Base-by-base conservation (phyloP, 2,797 vertebrate genomes). In the Labeo calbasu region DNA sequence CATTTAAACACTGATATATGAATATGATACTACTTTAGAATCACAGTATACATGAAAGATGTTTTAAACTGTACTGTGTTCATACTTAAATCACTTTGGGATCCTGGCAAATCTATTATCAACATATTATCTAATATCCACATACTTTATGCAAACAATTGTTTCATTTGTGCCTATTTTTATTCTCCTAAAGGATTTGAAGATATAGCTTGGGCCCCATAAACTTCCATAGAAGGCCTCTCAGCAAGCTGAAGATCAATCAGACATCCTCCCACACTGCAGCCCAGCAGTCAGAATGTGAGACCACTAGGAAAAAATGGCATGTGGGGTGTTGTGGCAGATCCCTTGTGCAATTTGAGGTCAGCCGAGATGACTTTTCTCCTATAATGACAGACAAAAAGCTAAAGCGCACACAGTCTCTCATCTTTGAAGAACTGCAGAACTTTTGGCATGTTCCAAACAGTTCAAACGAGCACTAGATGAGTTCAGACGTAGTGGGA, bases 221-320 rank as follows among this genome's bases (percentile, higher is more conserved):
- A 40, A 12, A 66, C 32, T 14, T 75, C 71, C 71, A 83, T 28
- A 77, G 48, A 83, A 77, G 51, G 50, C 5, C n/a, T 71, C 55
- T 61, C n/a, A 36, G 68, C 15, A 8, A 83, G 66, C 81, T 85
- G n/a, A 70, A 69, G 77, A 77, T 51, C 72, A 87, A 70, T 85
- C 63, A 78, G 84, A 85, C 73, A 69, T 79, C 53, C 55, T 65
- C 82, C 36, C 81, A 83, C 78, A 75, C 78, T 57, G 79, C 85
- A 83, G 51, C 79, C 82, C 76, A 77, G 83, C 66, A 78, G 82
- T 75, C 89, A 82, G 80, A 88, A 87, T 87, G 68, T 70, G 76
- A 83, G 76, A 83, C 53, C 85, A 83, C 83, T 71, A 78, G 55
- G 48, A 84, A 82, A 86, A 81, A 72, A 61, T 76, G 25, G 28